phyloP scores from a whole-genome alignment of 2,888 invertebrate species.

The Sesia apiformis region DNA sequence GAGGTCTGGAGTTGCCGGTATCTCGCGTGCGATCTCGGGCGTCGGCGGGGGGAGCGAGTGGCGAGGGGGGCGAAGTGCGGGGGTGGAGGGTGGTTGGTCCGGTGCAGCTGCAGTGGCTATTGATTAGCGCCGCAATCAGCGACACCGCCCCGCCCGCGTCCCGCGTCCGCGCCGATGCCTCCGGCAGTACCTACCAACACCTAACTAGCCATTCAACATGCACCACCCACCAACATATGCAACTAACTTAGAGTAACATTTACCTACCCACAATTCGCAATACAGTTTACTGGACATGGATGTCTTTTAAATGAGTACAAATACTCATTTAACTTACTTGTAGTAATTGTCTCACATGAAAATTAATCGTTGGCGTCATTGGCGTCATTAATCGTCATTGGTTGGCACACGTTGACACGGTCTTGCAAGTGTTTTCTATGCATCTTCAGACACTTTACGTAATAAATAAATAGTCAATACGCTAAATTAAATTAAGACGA shows the following conservation, averaged over 20 bases:
- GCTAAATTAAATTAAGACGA: no score
- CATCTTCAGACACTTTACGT: no score
- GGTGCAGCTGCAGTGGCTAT: conserved; percentile 48
- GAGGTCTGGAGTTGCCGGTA: not conserved
- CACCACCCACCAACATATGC: not conserved
- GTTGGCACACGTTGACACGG: not conserved
- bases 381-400: no score
- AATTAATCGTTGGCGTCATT: no score
- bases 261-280: no score
- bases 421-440: not conserved
- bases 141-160: conserved; percentile 1
- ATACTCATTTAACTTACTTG: no score
- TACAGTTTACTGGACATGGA: no score
- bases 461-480: no score
- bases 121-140: conserved; percentile 35
- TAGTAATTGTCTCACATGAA: no score
- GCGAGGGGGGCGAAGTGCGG: conserved; percentile 1
- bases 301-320: no score
- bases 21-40: conserved; percentile 3
- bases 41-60: conserved; percentile 2
- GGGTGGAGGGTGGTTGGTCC: conserved; percentile 1
- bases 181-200: not conserved
- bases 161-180: conserved; percentile 7
- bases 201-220: not conserved
- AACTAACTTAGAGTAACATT: not conserved